These are phyloP conservation scores for Anguilla obscura DNA, from an alignment of 2,797 vertebrate species.

Conservation along the genomic window DNA sequence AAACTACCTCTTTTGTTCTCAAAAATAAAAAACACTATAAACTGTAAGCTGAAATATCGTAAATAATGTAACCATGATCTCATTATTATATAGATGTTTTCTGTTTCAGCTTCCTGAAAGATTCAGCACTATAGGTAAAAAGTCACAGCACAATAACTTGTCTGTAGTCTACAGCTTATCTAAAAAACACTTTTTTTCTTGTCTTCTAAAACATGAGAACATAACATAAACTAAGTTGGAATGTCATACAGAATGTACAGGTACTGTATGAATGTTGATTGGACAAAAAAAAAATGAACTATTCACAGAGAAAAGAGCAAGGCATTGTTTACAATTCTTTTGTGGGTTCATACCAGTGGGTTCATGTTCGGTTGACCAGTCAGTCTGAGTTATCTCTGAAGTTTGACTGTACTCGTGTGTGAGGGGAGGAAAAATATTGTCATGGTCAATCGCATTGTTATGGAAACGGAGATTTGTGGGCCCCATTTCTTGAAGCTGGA, in stretches of 20 bases:
- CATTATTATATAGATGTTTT: background rate
- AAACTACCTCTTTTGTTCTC: background rate
- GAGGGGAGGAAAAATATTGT: background rate
- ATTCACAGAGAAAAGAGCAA: background rate
- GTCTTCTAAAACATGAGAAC: background rate
- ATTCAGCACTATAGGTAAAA: background rate
- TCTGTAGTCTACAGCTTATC: background rate
- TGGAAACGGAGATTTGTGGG: slow-evolving; percentile 53
- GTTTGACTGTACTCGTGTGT: background rate
- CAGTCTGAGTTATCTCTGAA: background rate
- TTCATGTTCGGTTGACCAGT: background rate
- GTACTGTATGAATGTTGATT: background rate
- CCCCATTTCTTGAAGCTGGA: slow-evolving; percentile 59
- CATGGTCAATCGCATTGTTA: slow-evolving; percentile 40
- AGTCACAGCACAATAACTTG: background rate
- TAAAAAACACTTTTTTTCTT: background rate
- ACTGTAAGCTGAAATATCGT: background rate
- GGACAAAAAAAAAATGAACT: background rate
- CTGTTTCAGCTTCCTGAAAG: background rate
- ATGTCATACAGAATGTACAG: background rate
- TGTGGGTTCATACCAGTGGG: background rate
- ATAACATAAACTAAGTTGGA: background rate
- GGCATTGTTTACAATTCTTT: background rate
- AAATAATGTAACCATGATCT: background rate
- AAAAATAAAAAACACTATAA: background rate